A percentile compares a stretch with the other conserved stretches of the same genome.
These are phyloP conservation scores for Theocolax elegans DNA, from an alignment of 1,140 invertebrate species.

Conservation along the genomic window DNA sequence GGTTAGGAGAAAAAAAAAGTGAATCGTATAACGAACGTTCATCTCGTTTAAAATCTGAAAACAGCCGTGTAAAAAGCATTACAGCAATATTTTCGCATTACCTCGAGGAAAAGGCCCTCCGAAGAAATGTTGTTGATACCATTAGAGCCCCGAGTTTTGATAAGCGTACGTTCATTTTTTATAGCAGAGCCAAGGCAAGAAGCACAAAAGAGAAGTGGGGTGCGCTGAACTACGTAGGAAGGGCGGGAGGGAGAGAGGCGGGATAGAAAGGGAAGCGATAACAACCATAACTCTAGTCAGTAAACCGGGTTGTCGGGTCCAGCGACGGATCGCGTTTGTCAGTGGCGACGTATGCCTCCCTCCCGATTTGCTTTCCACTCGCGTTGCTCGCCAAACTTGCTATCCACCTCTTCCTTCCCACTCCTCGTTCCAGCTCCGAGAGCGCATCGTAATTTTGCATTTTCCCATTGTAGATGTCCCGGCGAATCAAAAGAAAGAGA, in stretches of 20 bases:
- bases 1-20: too few species aligned
- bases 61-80: too few species aligned
- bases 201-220: too few species aligned
- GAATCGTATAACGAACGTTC: too few species aligned
- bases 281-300: conserved; percentile 43
- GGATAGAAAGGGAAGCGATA: not conserved
- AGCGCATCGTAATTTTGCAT: conserved; percentile 49
- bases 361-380: conserved; percentile 26
- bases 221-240: too few species aligned
- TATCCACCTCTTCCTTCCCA: conserved; percentile 22
- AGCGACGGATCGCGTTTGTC: conserved; percentile 51
- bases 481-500: conserved; percentile 49
- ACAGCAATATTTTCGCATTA: too few species aligned
- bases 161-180: too few species aligned
- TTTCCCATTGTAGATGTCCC: conserved; percentile 43
- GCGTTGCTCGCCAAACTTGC: conserved; percentile 18
- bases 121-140: too few species aligned
- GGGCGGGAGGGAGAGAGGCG: not conserved
- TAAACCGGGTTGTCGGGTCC: conserved; percentile 40
- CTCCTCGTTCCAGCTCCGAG: conserved; percentile 12
- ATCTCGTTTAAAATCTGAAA: too few species aligned
- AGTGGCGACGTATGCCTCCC: conserved; percentile 25
- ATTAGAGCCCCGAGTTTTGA: too few species aligned
- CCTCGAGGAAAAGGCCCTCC: too few species aligned
- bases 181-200: too few species aligned